phyloP scores from a whole-genome alignment of 2,888 invertebrate genomes.

The Mimumesa dahlbomi region DNA sequence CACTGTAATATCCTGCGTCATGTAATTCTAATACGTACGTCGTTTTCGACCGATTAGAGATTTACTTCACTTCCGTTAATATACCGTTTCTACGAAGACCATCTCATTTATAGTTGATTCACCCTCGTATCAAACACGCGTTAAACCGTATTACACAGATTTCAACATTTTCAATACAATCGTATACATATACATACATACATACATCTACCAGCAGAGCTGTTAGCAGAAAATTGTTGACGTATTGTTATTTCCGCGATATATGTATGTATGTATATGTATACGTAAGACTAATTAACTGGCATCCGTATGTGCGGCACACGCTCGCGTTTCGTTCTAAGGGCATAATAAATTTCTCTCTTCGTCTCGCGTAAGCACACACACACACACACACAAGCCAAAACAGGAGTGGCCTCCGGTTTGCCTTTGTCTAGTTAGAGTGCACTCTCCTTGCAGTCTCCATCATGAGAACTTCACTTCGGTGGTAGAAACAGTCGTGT shows the following conservation, averaged over 20 bases:
- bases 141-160: no score
- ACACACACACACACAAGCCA: not conserved
- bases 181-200: no score
- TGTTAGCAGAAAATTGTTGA: no score
- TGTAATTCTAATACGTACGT: no score
- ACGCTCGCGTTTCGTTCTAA: constrained; percentile 12
- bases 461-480: constrained; percentile 30
- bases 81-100: no score
- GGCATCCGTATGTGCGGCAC: not conserved
- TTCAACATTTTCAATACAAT: no score
- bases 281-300: constrained; percentile 43
- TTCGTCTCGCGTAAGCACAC: constrained; percentile 8
- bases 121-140: no score
- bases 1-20: not conserved
- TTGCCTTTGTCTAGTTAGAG: constrained; percentile 51
- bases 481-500: constrained; percentile 49
- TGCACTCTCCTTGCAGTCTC: constrained; percentile 27
- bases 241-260: not conserved
- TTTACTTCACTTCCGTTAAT: no score
- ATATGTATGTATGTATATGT: no score
- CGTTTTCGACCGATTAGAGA: no score
- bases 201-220: no score
- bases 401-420: constrained; percentile 27
- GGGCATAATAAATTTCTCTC: constrained; percentile 43
- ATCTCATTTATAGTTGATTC: no score